Evolutionary conservation across 2,888 invertebrate genomes (phyloP), one percentile per base, ranked within the genome.

Genomic region (Sympetrum striolatum): DNA sequence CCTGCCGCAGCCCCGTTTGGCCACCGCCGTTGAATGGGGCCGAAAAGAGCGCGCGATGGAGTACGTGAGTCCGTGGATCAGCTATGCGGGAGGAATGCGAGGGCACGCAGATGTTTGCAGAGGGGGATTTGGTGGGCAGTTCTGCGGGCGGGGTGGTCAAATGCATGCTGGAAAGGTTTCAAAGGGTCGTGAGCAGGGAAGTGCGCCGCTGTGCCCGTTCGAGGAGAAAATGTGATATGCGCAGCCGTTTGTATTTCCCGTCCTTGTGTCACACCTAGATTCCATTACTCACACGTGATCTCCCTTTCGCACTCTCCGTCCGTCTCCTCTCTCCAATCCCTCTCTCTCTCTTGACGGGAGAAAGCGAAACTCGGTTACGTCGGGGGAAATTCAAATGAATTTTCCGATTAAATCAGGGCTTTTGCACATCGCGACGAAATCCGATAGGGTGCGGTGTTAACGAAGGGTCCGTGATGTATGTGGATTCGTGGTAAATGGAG

Each of bases 391-490:
- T 82, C 15, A 82, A 82, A 82, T 58, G 25, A 48, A 58, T 82
- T 82, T 58, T 82, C 82, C 35, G 82, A 82, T 82, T 82, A 82
- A 82, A 82, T 53, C 82, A 31, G 35, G 58, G 82, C 31, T 25
- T 31, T 25, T 31, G 73, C n/a, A 22, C 60, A 18, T 8, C 10
- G 10, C 58, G 58, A 35, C 6, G 82, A 58, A 86, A 86, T 86
- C 86, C 58, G 86, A 86, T 86, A 25, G 86, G 86, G 37, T 58
- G 37, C 39, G 60, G 86, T 86, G 86, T 86, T 86, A 86, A 86
- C 60, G 86, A 86, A 86, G 37, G 86, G 18, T 12, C 37, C 35
- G 35, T 39, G 60, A 64, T 64, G 58, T 86, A 86, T 86, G 64
- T 58, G 37, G 37, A 86, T 86, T 35, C 86, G n/a, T 31, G n/a